Percentiles rank a stretch among this genome's conserved stretches.
Conservation (phyloP, 2,888 invertebrate genomes). For the Callyntrura sp. region DNA sequence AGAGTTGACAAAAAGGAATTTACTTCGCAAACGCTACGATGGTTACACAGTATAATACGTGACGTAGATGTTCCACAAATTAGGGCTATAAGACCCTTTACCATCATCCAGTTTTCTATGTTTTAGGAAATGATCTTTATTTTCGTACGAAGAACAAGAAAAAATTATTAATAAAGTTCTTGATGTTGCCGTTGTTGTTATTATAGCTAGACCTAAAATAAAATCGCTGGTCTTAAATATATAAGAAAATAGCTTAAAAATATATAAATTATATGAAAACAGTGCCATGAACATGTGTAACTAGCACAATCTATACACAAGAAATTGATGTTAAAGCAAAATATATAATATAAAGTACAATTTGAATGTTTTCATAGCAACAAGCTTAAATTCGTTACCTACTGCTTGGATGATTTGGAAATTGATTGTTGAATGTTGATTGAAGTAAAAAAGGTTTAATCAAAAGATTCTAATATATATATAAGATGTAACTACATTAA, state of each 20-base stretch:
- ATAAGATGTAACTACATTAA: neutral
- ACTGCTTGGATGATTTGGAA: neutral
- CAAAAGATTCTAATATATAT: neutral
- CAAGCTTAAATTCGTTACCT: too few species aligned
- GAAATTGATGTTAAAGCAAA: too few species aligned
- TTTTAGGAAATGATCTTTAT: conserved; percentile 64
- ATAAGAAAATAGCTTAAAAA: neutral
- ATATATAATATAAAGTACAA: too few species aligned
- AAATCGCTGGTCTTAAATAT: neutral
- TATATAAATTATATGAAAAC: neutral
- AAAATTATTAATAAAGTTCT: conserved; percentile 16
- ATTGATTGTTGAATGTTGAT: neutral
- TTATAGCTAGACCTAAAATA: neutral
- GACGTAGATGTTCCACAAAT: too few species aligned
- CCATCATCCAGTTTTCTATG: neutral
- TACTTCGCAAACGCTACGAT: too few species aligned
- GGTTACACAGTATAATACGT: too few species aligned
- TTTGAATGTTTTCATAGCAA: too few species aligned
- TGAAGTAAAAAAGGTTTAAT: neutral
- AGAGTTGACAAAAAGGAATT: neutral
- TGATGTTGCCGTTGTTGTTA: conserved; percentile 1
- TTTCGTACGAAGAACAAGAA: conserved; percentile 56
- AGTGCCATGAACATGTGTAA: neutral
- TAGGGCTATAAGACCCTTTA: too few species aligned
- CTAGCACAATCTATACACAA: too few species aligned